A percentile compares a stretch with the other conserved stretches of the same genome.
Conservation (phyloP, 1,140 invertebrate genomes). For the Hestina assimilis region DNA sequence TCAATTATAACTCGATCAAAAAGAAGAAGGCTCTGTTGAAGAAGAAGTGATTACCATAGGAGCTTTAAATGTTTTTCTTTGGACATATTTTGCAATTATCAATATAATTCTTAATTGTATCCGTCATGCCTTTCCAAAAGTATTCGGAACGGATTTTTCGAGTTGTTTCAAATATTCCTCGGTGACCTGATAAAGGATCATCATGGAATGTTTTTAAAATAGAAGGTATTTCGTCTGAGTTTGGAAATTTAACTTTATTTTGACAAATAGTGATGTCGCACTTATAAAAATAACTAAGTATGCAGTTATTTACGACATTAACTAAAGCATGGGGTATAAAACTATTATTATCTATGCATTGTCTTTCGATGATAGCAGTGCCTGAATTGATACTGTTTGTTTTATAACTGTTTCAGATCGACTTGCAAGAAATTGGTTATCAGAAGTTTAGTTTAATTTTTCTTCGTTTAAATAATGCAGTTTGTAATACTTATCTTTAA, state of each 20-base stretch:
- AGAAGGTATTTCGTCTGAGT: conserved; percentile 37
- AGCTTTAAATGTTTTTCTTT: conserved; percentile 39
- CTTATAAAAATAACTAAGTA: too few species aligned
- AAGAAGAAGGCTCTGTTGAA: conserved; percentile 42
- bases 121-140: conserved; percentile 54
- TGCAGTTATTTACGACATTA: conserved; percentile 17
- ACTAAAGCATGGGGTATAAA: conserved; percentile 29
- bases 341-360: conserved; percentile 26
- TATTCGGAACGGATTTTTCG: conserved; percentile 49
- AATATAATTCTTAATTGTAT: conserved; percentile 50
- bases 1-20: too few species aligned
- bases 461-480: conserved; percentile 25
- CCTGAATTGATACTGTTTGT: conserved; percentile 13
- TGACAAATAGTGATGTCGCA: too few species aligned
- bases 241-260: conserved; percentile 5
- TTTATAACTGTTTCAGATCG: conserved; percentile 34
- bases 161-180: conserved; percentile 45
- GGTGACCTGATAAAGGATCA: conserved; percentile 47
- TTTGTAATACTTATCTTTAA: conserved; percentile 30
- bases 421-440: conserved; percentile 24
- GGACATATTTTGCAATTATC: conserved; percentile 46
- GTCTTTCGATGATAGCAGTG: background rate
- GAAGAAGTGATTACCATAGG: conserved; percentile 56
- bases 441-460: background rate
- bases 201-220: conserved; percentile 54